These are phyloP conservation scores for Boleophthalmus pectinirostris DNA, from an alignment of 2,113 vertebrate genomes.

Conservation along the genomic window DNA sequence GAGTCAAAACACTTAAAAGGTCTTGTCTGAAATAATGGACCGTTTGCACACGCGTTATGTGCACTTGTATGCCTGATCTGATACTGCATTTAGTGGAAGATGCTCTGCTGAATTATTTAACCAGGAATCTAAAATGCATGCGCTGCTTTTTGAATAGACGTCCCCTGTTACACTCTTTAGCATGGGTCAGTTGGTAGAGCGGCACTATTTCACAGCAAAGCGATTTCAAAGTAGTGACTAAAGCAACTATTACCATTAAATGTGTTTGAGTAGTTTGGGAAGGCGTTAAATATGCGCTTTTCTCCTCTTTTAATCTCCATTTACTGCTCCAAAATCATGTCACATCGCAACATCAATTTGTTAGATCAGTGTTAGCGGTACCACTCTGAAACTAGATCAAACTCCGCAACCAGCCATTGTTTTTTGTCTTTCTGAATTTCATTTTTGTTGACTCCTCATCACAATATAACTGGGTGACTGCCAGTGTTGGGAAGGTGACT, in stretches of 20 bases:
- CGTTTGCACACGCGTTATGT: neutral
- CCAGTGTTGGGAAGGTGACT: too few relatives aligned
- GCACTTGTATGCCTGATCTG: constrained; percentile 5
- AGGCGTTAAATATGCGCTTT: neutral
- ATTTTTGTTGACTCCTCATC: constrained; percentile 49
- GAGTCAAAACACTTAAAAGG: neutral
- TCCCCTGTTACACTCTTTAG: constrained; percentile 7
- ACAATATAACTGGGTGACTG: constrained; percentile 43
- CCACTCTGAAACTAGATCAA: constrained; percentile 15
- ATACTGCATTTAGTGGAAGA: constrained; percentile 9
- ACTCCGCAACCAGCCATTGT: constrained; percentile 15
- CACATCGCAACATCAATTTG: neutral
- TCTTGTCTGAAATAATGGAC: neutral
- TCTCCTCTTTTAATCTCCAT: neutral
- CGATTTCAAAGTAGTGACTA: constrained; percentile 1
- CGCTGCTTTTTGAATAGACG: neutral
- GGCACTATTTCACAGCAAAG: constrained; percentile 4
- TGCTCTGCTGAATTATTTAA: constrained; percentile 28
- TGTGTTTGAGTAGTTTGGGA: neutral
- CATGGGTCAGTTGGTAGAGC: constrained; percentile 6
- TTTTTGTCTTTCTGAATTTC: neutral
- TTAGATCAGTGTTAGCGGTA: constrained; percentile 8
- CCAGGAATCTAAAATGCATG: constrained; percentile 24
- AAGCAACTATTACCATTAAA: constrained; percentile 1
- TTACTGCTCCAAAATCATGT: neutral